Evolutionary conservation across 2,888 invertebrate genomes (phyloP), one percentile per base, ranked within the genome.

Genomic region (Muscina levida): DNA sequence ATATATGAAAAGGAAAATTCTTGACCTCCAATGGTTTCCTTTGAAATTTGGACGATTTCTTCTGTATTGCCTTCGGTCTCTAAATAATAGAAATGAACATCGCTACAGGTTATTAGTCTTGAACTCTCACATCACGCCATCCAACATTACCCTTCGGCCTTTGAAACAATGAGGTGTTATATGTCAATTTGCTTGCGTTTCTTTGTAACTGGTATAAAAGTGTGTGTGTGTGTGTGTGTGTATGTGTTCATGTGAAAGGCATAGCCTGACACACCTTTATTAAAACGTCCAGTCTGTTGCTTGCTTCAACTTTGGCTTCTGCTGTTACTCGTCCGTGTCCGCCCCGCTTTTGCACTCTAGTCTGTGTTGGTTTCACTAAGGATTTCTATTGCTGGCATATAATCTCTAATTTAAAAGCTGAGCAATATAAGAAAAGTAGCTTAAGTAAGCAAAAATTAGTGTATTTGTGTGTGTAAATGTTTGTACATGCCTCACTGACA

Each of bases 111-210:
- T n/a, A n/a, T 31, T 8, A 31, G 31, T 31, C 4, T 51, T 51
- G 2, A 8, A 8, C 44, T 44, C 44, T 44, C 11, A 3, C 19
- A 2, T 19, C 51, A 51, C 22, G 19, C 5, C 51, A 22, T 22
- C 19, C 19, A 22, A 1, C 59, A 15, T 15, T 26, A 24, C 24
- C 17, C n/a, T 1, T 42, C 11, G 1, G 13, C 62, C 19, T 62
- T 62, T 39, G 42, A 24, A 46, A 48, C 51, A 42, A 73, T 59
- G 37, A 66, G 72, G 53, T 68, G 72, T 76, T 65, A 65, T 56
- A 65, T 73, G 72, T 76, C 70, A 80, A 80, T 66, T 3, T 76
- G 76, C 72, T 68, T 76, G 39, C 68, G 46, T 39, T 59, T 4
- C 42, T 22, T 19, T 62, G 62, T 19, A 11, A 19, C 31, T 31